phyloP scores from a whole-genome alignment of 2,797 vertebrate genomes.

The Chloroceryle amazona region DNA sequence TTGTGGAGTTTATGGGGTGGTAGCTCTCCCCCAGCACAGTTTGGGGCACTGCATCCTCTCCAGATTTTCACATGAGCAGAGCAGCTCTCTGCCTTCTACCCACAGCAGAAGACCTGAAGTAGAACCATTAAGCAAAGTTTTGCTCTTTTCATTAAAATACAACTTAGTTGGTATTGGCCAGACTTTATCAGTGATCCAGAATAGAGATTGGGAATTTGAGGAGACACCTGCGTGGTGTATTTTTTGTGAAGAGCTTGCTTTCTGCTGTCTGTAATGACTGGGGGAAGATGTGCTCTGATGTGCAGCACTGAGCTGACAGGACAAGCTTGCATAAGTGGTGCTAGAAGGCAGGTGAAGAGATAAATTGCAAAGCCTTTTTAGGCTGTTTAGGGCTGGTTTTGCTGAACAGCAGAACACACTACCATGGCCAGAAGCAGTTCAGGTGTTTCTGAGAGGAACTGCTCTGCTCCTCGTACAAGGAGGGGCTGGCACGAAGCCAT shows the following conservation, averaged over 20 bases:
- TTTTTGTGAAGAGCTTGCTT: neutral
- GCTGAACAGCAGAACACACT: neutral
- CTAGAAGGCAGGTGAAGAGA: neutral
- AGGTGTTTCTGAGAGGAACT: neutral
- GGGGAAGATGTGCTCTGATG: neutral
- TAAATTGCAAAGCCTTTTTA: neutral
- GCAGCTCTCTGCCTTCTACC: neutral
- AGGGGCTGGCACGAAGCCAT: neutral
- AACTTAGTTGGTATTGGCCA: neutral
- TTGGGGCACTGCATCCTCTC: neutral
- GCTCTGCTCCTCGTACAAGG: neutral
- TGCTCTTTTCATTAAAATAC: neutral
- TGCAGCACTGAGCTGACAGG: neutral
- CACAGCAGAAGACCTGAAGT: neutral
- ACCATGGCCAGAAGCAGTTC: neutral
- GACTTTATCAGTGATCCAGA: neutral
- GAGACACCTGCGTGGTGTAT: neutral
- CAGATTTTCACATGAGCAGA: neutral
- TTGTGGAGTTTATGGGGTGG: neutral
- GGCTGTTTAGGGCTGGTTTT: neutral
- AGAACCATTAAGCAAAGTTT: neutral
- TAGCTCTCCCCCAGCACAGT: neutral
- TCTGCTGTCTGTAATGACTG: accelerated
- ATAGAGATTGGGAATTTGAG: neutral
- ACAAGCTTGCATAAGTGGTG: neutral